Conservation (phyloP, 1,140 invertebrate genomes). For the Drosophila micromelanica region DNA sequence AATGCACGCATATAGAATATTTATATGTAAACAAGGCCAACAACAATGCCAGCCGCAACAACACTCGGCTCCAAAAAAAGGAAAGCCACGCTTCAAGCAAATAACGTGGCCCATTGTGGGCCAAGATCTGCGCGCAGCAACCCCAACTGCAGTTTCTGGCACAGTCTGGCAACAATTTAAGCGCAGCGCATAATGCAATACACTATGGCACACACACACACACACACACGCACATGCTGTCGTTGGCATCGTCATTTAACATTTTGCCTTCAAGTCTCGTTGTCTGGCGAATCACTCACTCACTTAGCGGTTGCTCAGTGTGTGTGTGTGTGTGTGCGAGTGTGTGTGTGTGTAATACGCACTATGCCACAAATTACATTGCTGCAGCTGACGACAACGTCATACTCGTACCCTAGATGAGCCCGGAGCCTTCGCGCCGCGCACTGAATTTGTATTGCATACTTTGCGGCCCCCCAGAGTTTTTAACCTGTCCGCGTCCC, state of each 20-base stretch:
- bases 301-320: conserved; percentile 54
- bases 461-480: conserved; percentile 57
- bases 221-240: conserved; percentile 14
- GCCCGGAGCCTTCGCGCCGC: conserved; percentile 39
- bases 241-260: conserved; percentile 76
- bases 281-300: conserved; percentile 80
- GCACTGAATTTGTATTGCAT: conserved; percentile 62
- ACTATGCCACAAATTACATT: conserved; percentile 69
- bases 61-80: conserved; percentile 19
- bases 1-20: conserved; percentile 76
- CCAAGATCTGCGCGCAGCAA: conserved; percentile 25
- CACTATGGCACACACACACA: conserved; percentile 9
- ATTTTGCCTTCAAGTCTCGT: conserved; percentile 78
- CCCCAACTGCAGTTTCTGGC: neutral
- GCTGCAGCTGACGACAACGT: conserved; percentile 52
- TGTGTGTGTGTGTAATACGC: conserved; percentile 37
- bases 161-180: conserved; percentile 34
- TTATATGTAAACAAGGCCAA: conserved; percentile 61
- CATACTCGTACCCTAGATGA: conserved; percentile 43
- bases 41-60: conserved; percentile 21
- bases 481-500: conserved; percentile 61
- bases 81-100: conserved; percentile 41
- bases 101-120: conserved; percentile 19
- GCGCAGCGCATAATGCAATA: conserved; percentile 33
- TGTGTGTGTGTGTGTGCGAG: conserved; percentile 21